phyloP scores from a whole-genome alignment of 2,797 vertebrate genomes.

The Phrynocephalus guinanensis region DNA sequence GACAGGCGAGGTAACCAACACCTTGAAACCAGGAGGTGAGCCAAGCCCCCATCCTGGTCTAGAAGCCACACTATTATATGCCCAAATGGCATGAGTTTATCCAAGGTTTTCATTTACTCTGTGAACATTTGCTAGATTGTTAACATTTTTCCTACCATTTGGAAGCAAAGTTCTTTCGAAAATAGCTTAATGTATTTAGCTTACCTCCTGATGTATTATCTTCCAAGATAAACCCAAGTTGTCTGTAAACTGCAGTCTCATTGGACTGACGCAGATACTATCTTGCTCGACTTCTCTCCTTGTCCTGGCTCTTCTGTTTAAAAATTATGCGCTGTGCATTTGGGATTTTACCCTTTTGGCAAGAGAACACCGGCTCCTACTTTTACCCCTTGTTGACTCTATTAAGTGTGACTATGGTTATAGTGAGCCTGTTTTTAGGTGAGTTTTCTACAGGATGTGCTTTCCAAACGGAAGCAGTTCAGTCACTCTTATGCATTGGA shows the following conservation, averaged over 20 bases:
- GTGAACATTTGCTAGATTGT: constrained; percentile 52
- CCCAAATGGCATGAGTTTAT: constrained; percentile 62
- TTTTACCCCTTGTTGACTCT: constrained; percentile 65
- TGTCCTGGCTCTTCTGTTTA: constrained; percentile 72
- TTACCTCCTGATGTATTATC: constrained; percentile 71
- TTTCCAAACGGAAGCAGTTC: constrained; percentile 31
- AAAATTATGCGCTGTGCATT: constrained; percentile 54
- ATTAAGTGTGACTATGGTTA: constrained; percentile 68
- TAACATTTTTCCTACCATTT: constrained; percentile 60
- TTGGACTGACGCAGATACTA: constrained; percentile 72
- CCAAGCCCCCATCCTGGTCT: too few relatives aligned
- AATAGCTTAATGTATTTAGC: constrained; percentile 65
- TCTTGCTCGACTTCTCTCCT: constrained; percentile 72
- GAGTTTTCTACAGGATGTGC: constrained; percentile 50
- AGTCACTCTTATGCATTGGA: constrained; percentile 16
- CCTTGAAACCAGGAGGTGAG: too few relatives aligned
- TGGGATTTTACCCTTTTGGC: constrained; percentile 53
- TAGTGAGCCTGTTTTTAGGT: constrained; percentile 53
- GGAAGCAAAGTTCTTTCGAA: constrained; percentile 70
- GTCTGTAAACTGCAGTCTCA: constrained; percentile 74
- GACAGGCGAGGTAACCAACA: too few relatives aligned
- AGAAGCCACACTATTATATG: constrained; percentile 27
- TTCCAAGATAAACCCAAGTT: constrained; percentile 74
- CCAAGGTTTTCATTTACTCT: constrained; percentile 67
- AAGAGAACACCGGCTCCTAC: constrained; percentile 41